Evolutionary conservation across 2,888 invertebrate species (phyloP).

Genomic region (Brachynemurus nebulosus): DNA sequence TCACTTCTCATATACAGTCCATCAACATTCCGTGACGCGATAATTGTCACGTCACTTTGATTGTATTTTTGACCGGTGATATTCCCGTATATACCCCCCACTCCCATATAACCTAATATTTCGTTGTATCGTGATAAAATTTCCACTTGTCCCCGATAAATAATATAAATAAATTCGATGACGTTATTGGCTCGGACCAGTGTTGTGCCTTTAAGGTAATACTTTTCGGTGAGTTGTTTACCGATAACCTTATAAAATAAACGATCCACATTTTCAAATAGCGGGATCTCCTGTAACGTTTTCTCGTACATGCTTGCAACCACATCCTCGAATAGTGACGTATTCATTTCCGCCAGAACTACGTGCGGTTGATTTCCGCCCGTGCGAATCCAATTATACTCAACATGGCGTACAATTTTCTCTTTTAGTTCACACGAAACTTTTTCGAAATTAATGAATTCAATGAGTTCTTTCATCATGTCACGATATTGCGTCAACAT

Average conservation of each 20-base stretch:
- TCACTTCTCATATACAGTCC: too few relatives aligned
- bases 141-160: constrained; percentile 39
- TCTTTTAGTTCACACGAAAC: constrained; percentile 30
- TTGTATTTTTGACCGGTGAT: too few relatives aligned
- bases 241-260: constrained; percentile 40
- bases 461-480: constrained; percentile 33
- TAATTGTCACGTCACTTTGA: too few relatives aligned
- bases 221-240: constrained; percentile 37
- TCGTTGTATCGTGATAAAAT: constrained; percentile 7
- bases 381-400: constrained; percentile 38
- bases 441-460: constrained; percentile 34
- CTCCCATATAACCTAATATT: constrained; percentile 19
- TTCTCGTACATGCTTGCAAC: constrained; percentile 38
- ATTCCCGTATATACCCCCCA: too few relatives aligned
- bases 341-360: constrained; percentile 30
- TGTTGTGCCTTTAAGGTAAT: constrained; percentile 36
- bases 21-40: too few relatives aligned
- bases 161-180: constrained; percentile 35
- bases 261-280: constrained; percentile 37
- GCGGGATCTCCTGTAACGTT: constrained; percentile 37
- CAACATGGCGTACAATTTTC: constrained; percentile 33
- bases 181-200: constrained; percentile 36
- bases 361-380: constrained; percentile 32
- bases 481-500: constrained; percentile 35
- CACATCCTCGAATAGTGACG: constrained; percentile 39